These are phyloP conservation scores for Atta cephalotes DNA, from an alignment of 1,140 invertebrate species.

Conservation along the genomic window DNA sequence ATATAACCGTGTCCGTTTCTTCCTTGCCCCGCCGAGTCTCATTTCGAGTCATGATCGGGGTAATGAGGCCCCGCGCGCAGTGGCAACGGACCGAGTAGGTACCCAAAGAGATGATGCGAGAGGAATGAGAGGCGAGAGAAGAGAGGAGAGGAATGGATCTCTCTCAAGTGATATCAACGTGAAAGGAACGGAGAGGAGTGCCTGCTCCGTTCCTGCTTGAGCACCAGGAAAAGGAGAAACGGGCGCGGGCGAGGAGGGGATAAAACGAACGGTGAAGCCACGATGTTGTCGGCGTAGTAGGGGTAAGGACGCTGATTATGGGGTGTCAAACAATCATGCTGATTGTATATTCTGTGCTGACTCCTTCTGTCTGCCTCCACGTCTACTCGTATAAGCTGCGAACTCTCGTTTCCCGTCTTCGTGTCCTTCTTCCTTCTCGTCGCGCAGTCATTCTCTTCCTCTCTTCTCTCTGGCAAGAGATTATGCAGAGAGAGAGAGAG, in stretches of 20 bases:
- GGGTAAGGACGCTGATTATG: conserved; percentile 86
- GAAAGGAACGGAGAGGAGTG: conserved; percentile 69
- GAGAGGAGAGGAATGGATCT: conserved; percentile 60
- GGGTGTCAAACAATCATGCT: conserved; percentile 87
- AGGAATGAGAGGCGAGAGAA: conserved; percentile 24
- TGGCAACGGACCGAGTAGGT: conserved; percentile 65
- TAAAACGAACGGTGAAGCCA: conserved; percentile 57
- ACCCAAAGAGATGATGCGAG: conserved; percentile 57
- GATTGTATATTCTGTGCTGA: conserved; percentile 85
- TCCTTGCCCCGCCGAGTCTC: conserved; percentile 78
- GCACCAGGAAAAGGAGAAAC: conserved; percentile 45
- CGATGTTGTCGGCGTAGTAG: conserved; percentile 61
- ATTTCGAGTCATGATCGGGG: conserved; percentile 85
- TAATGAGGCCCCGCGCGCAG: conserved; percentile 83
- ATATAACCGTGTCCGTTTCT: conserved; percentile 85
- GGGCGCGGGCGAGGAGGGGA: conserved; percentile 39
- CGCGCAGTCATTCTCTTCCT: conserved; percentile 19
- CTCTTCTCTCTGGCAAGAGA: conserved; percentile 5
- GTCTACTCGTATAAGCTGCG: conserved; percentile 63
- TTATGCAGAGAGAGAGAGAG: background rate
- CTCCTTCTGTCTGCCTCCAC: conserved; percentile 80
- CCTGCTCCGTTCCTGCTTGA: background rate
- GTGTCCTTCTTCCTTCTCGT: conserved; percentile 31
- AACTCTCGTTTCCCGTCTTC: conserved; percentile 71
- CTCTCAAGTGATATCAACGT: conserved; percentile 65